Base-by-base conservation (phyloP, 1,140 invertebrate genomes). In the Zaprionus inermis region DNA sequence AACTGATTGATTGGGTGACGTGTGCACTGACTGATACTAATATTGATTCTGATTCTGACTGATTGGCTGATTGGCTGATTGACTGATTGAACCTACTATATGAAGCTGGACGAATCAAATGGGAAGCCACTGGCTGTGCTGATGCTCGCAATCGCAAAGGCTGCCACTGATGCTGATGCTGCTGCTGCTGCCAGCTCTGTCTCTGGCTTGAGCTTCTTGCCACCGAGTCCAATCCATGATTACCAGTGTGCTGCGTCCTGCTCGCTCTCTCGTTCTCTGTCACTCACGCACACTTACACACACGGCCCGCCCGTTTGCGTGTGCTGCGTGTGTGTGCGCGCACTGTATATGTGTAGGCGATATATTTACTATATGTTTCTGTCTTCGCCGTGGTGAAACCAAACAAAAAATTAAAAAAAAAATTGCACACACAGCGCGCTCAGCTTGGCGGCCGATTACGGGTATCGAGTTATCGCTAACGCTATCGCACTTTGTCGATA, bases 191-290 rank as follows among this genome's bases (percentile, higher is more conserved):
- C 90, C 73, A 89, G 81, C 76, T 79, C 83, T 79, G 67, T 85
- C 81, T 86, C 81, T 85, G 82, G 81, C 78, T 67, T 78, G 65
- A 77, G 76, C 60, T 72, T 82, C 73, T 83, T 91, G 90, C 90
- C 90, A 91, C 79, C 91, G 90, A 76, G 86, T 91, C 91, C 91
- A 91, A 91, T 91, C 91, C 91, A 91, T 91, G 72, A 88, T 90
- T 78, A 69, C 58, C 61, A 66, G 57, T 63, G 66, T 70, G 66
- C 71, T 58, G 54, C 69, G 58, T 51, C 63, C 69, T 70, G 52
- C 76, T n/a, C 5, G 57, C 76, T 56, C 32, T 38, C 36, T n/a
- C 36, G 14, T 24, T 5, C 24, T 5, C 24, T 28, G 71, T 57
- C 32, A 52, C 56, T 59, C 83, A 79, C 79, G 30, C 64, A 56